phyloP scores from a whole-genome alignment of 2,797 vertebrate species.

The Poecile montanus region DNA sequence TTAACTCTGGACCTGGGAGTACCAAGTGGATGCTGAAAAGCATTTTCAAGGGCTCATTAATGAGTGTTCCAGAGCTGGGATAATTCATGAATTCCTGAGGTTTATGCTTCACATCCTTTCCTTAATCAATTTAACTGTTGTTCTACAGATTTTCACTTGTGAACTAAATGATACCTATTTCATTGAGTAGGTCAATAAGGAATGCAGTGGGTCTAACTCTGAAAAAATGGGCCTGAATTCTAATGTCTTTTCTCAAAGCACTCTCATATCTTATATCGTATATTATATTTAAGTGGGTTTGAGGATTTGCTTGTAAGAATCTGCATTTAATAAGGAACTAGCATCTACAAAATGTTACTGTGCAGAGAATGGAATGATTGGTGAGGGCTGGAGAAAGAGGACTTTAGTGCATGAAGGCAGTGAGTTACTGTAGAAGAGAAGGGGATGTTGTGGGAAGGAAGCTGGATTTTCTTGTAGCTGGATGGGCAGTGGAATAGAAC shows the following conservation, averaged over 20 bases:
- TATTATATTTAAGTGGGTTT: not conserved
- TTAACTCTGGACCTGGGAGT: not conserved
- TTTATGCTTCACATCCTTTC: not conserved
- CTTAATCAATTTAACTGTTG: not conserved
- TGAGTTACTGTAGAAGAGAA: not conserved
- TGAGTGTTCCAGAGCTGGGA: not conserved
- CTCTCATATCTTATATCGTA: not conserved
- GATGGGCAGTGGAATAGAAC: not conserved
- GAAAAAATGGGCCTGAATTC: not conserved
- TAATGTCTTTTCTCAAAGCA: not conserved
- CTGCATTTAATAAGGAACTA: not conserved
- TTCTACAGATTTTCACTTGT: not conserved
- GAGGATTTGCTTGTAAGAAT: not conserved
- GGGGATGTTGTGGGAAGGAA: not conserved
- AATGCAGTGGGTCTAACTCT: not conserved
- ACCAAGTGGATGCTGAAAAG: not conserved
- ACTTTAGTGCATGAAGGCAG: not conserved
- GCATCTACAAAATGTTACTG: not conserved
- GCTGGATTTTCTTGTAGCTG: not conserved
- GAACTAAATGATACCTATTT: not conserved
- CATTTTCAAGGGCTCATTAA: not conserved
- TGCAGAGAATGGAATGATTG: not conserved
- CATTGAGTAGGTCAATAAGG: not conserved
- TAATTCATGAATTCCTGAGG: not conserved
- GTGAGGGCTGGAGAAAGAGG: not conserved